Conservation (phyloP, 2,797 vertebrate species). For the Notamacropus eugenii region DNA sequence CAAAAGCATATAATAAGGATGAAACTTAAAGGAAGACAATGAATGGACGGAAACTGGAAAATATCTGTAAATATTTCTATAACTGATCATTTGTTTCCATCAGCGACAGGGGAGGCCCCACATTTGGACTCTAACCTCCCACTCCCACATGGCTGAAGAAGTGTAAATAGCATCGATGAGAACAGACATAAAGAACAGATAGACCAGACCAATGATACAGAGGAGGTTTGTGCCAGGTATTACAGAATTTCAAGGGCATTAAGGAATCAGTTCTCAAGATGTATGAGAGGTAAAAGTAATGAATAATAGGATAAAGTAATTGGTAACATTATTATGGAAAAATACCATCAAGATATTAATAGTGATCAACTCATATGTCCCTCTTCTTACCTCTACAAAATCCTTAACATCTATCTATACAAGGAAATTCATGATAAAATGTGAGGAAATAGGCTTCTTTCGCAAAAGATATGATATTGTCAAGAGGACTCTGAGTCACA, state of each 20-base stretch:
- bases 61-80: not conserved
- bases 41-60: not conserved
- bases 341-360: not conserved
- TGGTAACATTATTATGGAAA: not conserved
- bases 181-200: not conserved
- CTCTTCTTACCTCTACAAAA: not conserved
- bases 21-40: not conserved
- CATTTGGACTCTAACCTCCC: not conserved
- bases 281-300: not conserved
- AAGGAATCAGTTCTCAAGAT: not conserved
- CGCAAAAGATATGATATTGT: not conserved
- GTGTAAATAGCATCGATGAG: not conserved
- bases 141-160: not conserved
- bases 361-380: not conserved
- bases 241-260: not conserved
- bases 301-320: not conserved
- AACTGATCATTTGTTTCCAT: not conserved
- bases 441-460: not conserved
- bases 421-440: not conserved
- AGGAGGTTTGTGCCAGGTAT: not conserved
- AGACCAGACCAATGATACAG: not conserved
- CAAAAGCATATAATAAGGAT: not conserved
- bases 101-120: not conserved
- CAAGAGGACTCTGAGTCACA: not conserved
- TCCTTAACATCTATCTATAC: not conserved